Evolutionary conservation across 37 sponge, comb jelly and placozoan species (phyloP), one percentile per base, ranked within the genome.

Genomic region (Theonella swinhoei): DNA sequence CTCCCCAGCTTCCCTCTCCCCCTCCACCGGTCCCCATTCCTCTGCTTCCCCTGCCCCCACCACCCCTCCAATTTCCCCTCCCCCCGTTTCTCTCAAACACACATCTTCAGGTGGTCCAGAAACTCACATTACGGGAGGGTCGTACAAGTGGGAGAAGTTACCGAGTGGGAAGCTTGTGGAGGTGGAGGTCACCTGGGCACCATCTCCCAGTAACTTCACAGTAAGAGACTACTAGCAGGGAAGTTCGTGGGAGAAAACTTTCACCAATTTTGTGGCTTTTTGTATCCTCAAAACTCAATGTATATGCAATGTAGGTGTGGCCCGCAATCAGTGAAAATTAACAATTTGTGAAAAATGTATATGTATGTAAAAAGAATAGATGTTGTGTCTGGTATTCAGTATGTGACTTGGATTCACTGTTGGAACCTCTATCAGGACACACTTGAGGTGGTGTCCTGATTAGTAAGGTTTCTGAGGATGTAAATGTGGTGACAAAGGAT

Each of bases 141-240:
- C 3, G 64, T 28, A 47, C 54, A 7, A 47, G 11, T 47, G 54
- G 54, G 54, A 7, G 54, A 14, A 47, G 54, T 47, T 47, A 47
- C 54, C 54, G 54, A 47, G 54, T 7, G 31, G 26, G 32, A 31
- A 28, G 38, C 58, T 1, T 24, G 68, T 42, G 3, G 66, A 40
- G n/a, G 84, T 84, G 37, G 39, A 28, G 0, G 59, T 84, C 4
- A 30, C 78, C 11, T 85, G 71, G 77, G 39, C 73, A 4, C 38
- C 22, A 4, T 70, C 78, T 77, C 85, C 85, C 19, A 43, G 62
- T 4, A 60, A 85, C 62, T 85, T 85, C 70, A 63, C 73, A 1
- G 85, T 85, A 34, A 77, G 85, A 54, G 9, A 9, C 14, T 19
- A 37, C 35, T 64, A 8, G 25, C 24, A 20, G 32, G 25, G 31